Percentiles rank a stretch among this genome's conserved stretches.
These are phyloP conservation scores for Macaria notata DNA, from an alignment of 2,888 invertebrate species.

Conservation along the genomic window DNA sequence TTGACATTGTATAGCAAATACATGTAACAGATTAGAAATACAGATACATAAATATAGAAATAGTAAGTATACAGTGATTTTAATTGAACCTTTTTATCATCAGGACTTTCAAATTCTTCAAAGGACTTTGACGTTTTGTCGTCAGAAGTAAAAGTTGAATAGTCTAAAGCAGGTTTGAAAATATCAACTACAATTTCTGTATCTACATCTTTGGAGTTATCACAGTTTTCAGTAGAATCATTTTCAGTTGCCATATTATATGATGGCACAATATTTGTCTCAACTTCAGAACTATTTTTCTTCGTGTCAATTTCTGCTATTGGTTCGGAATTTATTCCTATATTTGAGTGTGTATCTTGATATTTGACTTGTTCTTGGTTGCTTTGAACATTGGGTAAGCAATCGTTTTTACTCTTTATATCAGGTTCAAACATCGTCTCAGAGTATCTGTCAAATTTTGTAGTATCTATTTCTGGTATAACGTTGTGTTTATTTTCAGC, in stretches of 20 bases:
- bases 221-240: constrained; percentile 3
- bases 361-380: no score
- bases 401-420: neutral
- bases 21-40: constrained; percentile 64
- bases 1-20: constrained; percentile 65
- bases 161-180: constrained; percentile 18
- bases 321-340: no score
- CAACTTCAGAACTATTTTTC: no score
- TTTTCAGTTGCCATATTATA: constrained; percentile 3
- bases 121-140: constrained; percentile 35
- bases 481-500: neutral
- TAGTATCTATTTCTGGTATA: constrained; percentile 1
- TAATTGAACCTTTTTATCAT: constrained; percentile 70
- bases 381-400: no score
- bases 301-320: no score
- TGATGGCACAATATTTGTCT: no score
- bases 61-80: constrained; percentile 72
- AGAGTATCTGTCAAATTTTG: constrained; percentile 3
- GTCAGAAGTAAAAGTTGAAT: constrained; percentile 25
- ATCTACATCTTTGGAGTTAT: constrained; percentile 7
- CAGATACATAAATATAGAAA: constrained; percentile 66
- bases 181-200: constrained; percentile 19
- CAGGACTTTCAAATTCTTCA: constrained; percentile 50
- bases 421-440: constrained; percentile 1
- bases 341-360: no score